Percentiles rank a stretch among this genome's conserved stretches.
phyloP scores from a whole-genome alignment of 2,797 vertebrate species.

The Chrosomus eos region DNA sequence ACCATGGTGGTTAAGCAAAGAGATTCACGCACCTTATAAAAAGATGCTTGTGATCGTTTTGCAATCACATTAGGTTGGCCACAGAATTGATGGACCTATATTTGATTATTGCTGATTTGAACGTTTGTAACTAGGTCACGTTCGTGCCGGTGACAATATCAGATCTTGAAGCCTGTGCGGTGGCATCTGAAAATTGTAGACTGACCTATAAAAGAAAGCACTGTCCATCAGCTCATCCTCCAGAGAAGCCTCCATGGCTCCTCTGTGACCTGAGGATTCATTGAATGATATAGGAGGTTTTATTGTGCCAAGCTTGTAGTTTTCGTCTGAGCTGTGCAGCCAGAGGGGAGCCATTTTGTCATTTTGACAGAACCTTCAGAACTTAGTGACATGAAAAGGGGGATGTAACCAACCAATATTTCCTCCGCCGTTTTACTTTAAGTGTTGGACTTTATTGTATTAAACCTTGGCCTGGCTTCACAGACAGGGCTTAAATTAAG shows the following conservation, averaged over 20 bases:
- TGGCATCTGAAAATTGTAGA: conserved; percentile 35
- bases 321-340: conserved; percentile 59
- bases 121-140: conserved; percentile 19
- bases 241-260: conserved; percentile 47
- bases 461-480: neutral
- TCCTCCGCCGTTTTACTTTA: conserved; percentile 50
- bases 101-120: conserved; percentile 10
- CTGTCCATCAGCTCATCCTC: conserved; percentile 50
- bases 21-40: conserved; percentile 39
- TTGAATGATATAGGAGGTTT: conserved; percentile 64
- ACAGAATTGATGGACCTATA: conserved; percentile 23
- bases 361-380: conserved; percentile 62
- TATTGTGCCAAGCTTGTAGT: conserved; percentile 63
- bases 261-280: conserved; percentile 55
- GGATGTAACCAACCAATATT: conserved; percentile 46
- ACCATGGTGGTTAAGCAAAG: conserved; percentile 39
- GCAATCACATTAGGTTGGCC: conserved; percentile 39
- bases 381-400: conserved; percentile 56
- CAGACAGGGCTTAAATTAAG: neutral
- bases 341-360: conserved; percentile 55
- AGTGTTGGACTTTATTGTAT: conserved; percentile 16
- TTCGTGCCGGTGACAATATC: neutral
- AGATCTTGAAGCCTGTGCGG: neutral
- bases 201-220: conserved; percentile 40
- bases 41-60: conserved; percentile 12